Evolutionary conservation across 2,113 vertebrate species (phyloP), one percentile per base, ranked within the genome.

Genomic region (Nettapus auritus): DNA sequence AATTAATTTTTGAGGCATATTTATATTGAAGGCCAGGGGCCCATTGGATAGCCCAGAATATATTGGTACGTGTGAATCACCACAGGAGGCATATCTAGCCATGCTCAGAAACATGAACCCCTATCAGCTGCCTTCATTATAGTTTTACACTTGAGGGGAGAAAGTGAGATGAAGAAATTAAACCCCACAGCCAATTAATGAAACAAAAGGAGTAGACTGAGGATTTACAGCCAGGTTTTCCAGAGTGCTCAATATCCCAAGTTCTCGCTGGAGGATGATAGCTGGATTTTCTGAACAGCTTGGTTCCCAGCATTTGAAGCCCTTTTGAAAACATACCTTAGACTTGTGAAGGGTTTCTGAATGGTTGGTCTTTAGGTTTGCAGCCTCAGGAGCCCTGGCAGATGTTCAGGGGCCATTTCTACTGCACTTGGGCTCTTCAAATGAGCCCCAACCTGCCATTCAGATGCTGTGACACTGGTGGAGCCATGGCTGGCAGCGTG

Each of bases 161-260:
- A 86, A 67, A 95, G 80, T 26, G 60, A 96, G 85, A 75, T 67
- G 79, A 66, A 83, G 85, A 93, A 91, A 93, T 93, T 70, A 93
- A 89, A 83, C 52, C 64, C 73, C 52, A 67, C 44, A 88, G 69
- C 60, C 60, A 81, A 71, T 91, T 90, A 96, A 86, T 78, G 56
- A 88, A 95, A 67, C 79, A 78, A 85, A 91, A 78, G 46, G 60
- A 82, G 8, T 48, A 74, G 69, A 40, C 48, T 68, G 55, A 81
- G 38, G 46, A 46, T 86, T 88, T 91, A 78, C n/a, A 77, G 33
- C 10, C 60, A 78, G 76, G 50, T 90, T 94, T 91, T 86, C 68
- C 20, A 20, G 89, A 88, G 38, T 4, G 5, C 46, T 86, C 55
- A 29, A 22, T 57, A 77, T 28, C 44, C 2, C 0, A 44, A 81